phyloP scores from a whole-genome alignment of 2,113 vertebrate species.

The Myocastor coypus region DNA sequence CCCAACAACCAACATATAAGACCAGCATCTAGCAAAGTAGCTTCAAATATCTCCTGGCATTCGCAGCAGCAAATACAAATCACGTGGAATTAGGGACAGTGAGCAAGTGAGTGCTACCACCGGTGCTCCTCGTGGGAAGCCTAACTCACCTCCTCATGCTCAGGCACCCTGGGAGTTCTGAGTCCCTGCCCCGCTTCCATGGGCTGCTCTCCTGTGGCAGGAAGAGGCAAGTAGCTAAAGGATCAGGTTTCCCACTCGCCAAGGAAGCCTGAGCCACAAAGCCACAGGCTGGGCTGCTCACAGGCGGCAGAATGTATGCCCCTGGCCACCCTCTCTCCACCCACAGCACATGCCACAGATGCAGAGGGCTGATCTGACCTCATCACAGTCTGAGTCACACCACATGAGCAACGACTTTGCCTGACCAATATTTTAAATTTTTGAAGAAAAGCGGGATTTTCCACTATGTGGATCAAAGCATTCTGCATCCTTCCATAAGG shows the following conservation, averaged over 20 bases:
- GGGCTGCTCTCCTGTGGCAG: constrained; percentile 86
- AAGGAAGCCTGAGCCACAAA: constrained; percentile 40
- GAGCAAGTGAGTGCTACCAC: not conserved
- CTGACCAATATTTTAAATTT: constrained; percentile 41
- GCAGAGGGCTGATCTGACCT: not conserved
- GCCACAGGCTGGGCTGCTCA: constrained; percentile 27
- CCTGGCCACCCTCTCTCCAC: not conserved
- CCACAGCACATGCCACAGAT: not conserved
- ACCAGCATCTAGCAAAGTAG: not conserved
- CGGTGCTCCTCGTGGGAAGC: constrained; percentile 84
- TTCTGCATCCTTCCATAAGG: not conserved
- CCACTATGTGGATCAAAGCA: constrained; percentile 4
- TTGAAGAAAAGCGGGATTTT: constrained; percentile 34
- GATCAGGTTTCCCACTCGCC: constrained; percentile 66
- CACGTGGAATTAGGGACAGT: not conserved
- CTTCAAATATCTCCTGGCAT: not conserved
- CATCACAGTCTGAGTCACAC: constrained; percentile 29
- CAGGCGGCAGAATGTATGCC: not conserved
- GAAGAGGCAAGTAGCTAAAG: constrained; percentile 60
- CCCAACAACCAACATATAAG: not conserved
- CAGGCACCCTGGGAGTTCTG: constrained; percentile 81
- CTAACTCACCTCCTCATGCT: constrained; percentile 54
- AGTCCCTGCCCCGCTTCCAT: constrained; percentile 82
- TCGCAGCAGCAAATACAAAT: not conserved
- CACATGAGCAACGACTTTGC: not conserved